phyloP scores from a whole-genome alignment of 2,888 invertebrate genomes.

The Hypselothyrea guttata region DNA sequence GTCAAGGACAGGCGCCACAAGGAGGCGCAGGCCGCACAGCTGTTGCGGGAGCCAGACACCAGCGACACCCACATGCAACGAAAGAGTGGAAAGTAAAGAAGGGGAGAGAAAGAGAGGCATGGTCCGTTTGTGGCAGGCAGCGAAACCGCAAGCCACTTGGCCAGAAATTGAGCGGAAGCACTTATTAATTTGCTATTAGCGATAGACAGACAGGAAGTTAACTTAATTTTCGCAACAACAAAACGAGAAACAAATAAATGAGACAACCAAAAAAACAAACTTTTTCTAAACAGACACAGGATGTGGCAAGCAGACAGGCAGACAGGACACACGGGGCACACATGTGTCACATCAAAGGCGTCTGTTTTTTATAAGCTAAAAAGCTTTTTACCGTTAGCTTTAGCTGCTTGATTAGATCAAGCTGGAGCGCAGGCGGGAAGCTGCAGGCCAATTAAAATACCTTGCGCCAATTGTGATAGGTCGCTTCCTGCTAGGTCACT shows the following conservation, averaged over 20 bases:
- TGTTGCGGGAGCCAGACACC: slow-evolving; percentile 31
- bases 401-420: slow-evolving; percentile 68
- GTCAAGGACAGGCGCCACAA: slow-evolving; percentile 74
- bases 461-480: slow-evolving; percentile 70
- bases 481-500: slow-evolving; percentile 43
- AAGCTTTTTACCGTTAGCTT: slow-evolving; percentile 65
- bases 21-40: slow-evolving; percentile 33
- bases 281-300: slow-evolving; percentile 48
- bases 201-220: slow-evolving; percentile 80
- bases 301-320: neutral
- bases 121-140: slow-evolving; percentile 4
- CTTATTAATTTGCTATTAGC: slow-evolving; percentile 81
- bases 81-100: neutral
- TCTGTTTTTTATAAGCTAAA: neutral
- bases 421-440: slow-evolving; percentile 8
- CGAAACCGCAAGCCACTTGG: slow-evolving; percentile 62
- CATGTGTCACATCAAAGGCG: slow-evolving; percentile 56
- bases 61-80: slow-evolving; percentile 10
- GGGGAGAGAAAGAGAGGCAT: neutral
- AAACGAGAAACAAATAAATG: slow-evolving; percentile 9
- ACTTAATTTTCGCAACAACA: slow-evolving; percentile 72
- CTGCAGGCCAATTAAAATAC: slow-evolving; percentile 67
- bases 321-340: slow-evolving; percentile 13
- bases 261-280: slow-evolving; percentile 18
- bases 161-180: slow-evolving; percentile 74